Evolutionary conservation across 92 coral and sea anemone species (phyloP).

Genomic region (Muricea muricata): DNA sequence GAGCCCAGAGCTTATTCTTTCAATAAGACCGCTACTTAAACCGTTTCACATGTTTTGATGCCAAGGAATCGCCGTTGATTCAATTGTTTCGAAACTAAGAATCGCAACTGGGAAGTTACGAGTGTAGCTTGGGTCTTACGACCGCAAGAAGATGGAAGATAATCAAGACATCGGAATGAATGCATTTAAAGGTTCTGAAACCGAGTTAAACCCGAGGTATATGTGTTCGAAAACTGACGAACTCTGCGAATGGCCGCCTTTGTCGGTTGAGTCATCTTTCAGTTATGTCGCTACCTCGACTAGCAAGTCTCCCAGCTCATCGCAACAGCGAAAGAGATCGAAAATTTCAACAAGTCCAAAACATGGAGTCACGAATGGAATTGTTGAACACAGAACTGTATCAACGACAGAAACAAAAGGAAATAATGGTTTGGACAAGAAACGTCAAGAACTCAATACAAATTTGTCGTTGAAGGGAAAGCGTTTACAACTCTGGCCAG

Average conservation of each 20-base stretch:
- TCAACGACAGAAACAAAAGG: background rate
- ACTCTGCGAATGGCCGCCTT: background rate
- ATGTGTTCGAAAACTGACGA: background rate
- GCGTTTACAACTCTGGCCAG: slow-evolving; percentile 1
- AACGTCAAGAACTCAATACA: background rate
- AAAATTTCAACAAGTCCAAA: background rate
- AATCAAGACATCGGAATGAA: background rate
- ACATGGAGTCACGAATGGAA: background rate
- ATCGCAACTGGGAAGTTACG: background rate
- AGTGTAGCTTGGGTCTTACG: background rate
- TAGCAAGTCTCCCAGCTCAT: background rate
- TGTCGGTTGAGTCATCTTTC: background rate
- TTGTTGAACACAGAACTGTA: background rate
- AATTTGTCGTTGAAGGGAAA: slow-evolving; percentile 11
- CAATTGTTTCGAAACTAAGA: too few species aligned
- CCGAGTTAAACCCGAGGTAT: background rate
- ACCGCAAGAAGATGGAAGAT: background rate
- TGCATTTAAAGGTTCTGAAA: background rate
- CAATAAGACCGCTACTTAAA: too few species aligned
- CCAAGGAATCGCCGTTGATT: too few species aligned
- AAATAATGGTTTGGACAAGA: background rate
- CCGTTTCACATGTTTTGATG: too few species aligned
- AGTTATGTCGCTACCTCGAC: background rate
- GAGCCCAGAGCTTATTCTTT: background rate
- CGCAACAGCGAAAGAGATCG: background rate